A percentile compares a stretch with the other conserved stretches of the same genome.
Evolutionary conservation across 2,888 invertebrate species (phyloP).

Genomic region (Tridacna crocea): DNA sequence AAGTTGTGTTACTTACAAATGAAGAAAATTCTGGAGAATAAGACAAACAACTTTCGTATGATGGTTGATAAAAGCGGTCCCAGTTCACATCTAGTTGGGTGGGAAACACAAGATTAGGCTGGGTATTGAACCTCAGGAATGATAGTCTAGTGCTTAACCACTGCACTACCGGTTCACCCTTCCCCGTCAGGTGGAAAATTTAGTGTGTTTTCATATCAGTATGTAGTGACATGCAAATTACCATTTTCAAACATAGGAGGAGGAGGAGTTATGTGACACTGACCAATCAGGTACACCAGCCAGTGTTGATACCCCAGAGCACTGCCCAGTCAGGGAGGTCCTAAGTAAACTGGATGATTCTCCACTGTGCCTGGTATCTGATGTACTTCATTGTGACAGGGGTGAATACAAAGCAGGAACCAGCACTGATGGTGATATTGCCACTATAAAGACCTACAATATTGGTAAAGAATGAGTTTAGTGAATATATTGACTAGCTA

Average conservation of each 20-base stretch:
- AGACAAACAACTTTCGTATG: too few relatives aligned
- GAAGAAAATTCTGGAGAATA: too few relatives aligned
- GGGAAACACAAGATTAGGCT: too few relatives aligned
- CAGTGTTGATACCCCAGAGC: conserved; percentile 36
- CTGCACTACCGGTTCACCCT: too few relatives aligned
- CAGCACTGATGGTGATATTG: conserved; percentile 62
- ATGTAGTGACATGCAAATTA: background rate
- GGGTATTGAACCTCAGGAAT: too few relatives aligned
- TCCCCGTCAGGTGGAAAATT: too few relatives aligned
- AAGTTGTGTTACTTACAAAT: too few relatives aligned
- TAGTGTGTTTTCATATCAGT: too few relatives aligned
- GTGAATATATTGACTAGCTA: too few relatives aligned
- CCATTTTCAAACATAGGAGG: conserved; percentile 18
- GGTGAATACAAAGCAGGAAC: conserved; percentile 57
- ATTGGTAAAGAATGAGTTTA: conserved; percentile 52
- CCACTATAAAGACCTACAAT: conserved; percentile 55
- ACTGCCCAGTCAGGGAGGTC: conserved; percentile 37
- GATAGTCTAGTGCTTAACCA: too few relatives aligned
- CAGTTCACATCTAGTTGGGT: too few relatives aligned
- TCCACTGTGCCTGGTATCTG: conserved; percentile 55
- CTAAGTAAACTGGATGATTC: conserved; percentile 30
- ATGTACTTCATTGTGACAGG: conserved; percentile 64
- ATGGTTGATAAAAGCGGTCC: too few relatives aligned
- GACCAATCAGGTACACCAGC: conserved; percentile 45
- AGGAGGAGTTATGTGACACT: conserved; percentile 45